Base-by-base conservation (phyloP, 2,888 invertebrate genomes). In the Heteromyza rotundicornis region DNA sequence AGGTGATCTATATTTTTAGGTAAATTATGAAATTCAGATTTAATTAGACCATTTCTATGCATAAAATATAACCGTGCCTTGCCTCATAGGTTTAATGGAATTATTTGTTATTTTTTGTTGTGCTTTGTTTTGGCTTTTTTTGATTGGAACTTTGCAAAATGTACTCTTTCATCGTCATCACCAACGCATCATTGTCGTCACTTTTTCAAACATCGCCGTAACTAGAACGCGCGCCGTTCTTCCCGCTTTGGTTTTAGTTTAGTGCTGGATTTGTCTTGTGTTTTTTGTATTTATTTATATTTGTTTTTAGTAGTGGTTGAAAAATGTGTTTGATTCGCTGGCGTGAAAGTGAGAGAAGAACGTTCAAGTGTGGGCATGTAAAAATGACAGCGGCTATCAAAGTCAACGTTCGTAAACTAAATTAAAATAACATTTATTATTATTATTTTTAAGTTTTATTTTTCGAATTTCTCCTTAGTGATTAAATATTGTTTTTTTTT, bases 401-500 rank as follows among this genome's bases (percentile, higher is more conserved):
- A 58, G 63, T 63, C 63, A 63, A 63, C 36, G 57, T 35, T 56
- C 56, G 59, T 57, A 52, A 55, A 63, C 47, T 20, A 14, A 63
- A 59, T 63, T 59, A 59, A 62, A 62, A 57, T 22, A 19, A 7
- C 22, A 40, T 40, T 55, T 55, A 36, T 47, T 47, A 20, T 47
- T 40, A 14, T 40, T 40, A n/a, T 40, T 10, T 32, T 7, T 40
- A 40, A 40, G 3, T 40, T 40, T 40, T 23, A 24, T 10, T 14
- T 51, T 51, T 24, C 27, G 12, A 14, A 10, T 49, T 49, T 19
- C 14, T 49, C 14, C 14, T 5, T 17, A 44, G 44, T 16, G 3
- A 14, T 44, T 14, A n/a, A n/a, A n/a, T n/a, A n/a, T n/a, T n/a
- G n/a, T n/a, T n/a, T n/a, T n/a, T n/a, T n/a, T n/a, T n/a, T n/a